Evolutionary conservation across 2,797 vertebrate genomes (phyloP), one percentile per base, ranked within the genome.

Genomic region (Clarias laeviceps): DNA sequence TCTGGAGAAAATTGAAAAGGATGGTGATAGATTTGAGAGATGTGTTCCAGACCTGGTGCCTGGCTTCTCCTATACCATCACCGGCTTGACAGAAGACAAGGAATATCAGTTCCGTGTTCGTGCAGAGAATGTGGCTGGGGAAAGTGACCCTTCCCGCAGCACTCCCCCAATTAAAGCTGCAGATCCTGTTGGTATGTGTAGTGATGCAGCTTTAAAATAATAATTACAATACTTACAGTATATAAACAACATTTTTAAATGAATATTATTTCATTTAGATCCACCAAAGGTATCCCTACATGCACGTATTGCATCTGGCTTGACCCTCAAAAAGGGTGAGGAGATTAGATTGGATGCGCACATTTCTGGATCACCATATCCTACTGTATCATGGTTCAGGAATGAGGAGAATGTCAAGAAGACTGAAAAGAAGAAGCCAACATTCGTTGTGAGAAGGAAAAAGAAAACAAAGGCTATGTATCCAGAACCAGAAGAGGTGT

Each of bases 81-180:
- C 96, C 57, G 97, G 93, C 57, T 96, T 99, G 80, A 96, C 94
- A 65, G 97, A 98, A 88, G 97, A 96, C 78, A 94, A 94, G 84
- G 96, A 99, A 89, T 99, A 99, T 88, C 97, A 98, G 88, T 99
- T 98, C 90, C 97, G 98, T 85, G 97, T 96, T 83, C 94, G 97
- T 90, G 98, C 98, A 20, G 98, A 99, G 91, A 99, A 99, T 37
- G 96, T 96, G 62, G 98, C 98, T 1, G 98, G 98, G 73, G 92
- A 98, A 90, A 97, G 98, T 22, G 97, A 98, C 68, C 98, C 98
- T 8, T 99, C 98, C 74, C 96, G 96, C 80, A 96, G 95, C 90
- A 95, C 96, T 29, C 95, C 92, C 87, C 94, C 93, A 72, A 93
- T 96, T 62, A 97, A 95, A 92, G 97, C 97, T 82, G 93, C 95